Conservation (phyloP, 2,888 invertebrate species). For the Brachypalpus laphriformis region DNA sequence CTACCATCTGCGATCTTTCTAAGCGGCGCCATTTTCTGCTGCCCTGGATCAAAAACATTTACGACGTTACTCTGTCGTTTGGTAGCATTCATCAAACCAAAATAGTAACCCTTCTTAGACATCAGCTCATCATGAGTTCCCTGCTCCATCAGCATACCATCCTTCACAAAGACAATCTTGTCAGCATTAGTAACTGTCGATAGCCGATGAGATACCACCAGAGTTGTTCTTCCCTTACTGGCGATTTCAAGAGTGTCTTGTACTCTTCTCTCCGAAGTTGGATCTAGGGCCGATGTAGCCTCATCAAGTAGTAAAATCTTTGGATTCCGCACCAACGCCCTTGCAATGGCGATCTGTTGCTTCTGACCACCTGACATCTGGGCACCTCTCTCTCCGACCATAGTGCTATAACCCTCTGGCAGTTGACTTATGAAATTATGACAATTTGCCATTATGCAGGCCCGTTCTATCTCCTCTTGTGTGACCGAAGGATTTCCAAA, state of each 20-base stretch:
- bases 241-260: slow-evolving; percentile 92
- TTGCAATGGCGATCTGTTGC: slow-evolving; percentile 92
- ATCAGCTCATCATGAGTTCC: slow-evolving; percentile 90
- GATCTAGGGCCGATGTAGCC: slow-evolving; percentile 93
- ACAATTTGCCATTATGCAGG: slow-evolving; percentile 89
- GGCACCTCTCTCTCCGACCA: slow-evolving; percentile 91
- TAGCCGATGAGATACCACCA: slow-evolving; percentile 90
- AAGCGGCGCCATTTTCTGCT: slow-evolving; percentile 36
- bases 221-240: slow-evolving; percentile 88
- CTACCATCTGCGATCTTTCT: slow-evolving; percentile 45
- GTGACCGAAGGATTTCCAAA: slow-evolving; percentile 89
- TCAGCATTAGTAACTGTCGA: slow-evolving; percentile 89
- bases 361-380: slow-evolving; percentile 93
- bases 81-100: slow-evolving; percentile 87
- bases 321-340: slow-evolving; percentile 90
- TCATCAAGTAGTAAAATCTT: slow-evolving; percentile 90
- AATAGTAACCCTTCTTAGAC: slow-evolving; percentile 86
- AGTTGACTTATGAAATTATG: slow-evolving; percentile 89
- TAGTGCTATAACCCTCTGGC: slow-evolving; percentile 90
- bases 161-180: slow-evolving; percentile 88
- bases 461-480: slow-evolving; percentile 87
- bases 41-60: slow-evolving; percentile 38
- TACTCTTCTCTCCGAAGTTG: slow-evolving; percentile 90
- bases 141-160: slow-evolving; percentile 88
- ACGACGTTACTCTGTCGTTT: slow-evolving; percentile 80